Evolutionary conservation across 30 jellyfish, hydroid and myxozoan genomes (phyloP), one percentile per base, ranked within the genome.

Genomic region (Euphysa ruthae): DNA sequence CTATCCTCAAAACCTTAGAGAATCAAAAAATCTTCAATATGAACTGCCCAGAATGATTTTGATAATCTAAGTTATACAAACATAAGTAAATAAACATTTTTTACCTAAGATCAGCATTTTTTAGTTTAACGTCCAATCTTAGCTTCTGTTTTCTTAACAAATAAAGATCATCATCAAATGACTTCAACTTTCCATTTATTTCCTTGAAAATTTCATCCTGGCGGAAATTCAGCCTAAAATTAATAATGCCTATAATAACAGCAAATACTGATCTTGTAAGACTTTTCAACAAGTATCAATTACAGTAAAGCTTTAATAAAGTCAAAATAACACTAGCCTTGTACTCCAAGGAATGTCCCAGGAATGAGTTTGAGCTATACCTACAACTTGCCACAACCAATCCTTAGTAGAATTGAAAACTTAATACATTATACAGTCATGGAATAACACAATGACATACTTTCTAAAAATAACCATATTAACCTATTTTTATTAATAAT

Each of bases 71-170:
- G 8, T 46, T 2, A 10, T n/a, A 46, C 18, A 2, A 46, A 46
- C 18, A 46, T n/a, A n/a, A n/a, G n/a, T n/a, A n/a, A n/a, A n/a
- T n/a, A n/a, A 56, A 56, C 38, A 8, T 46, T 28, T 58, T 71
- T 7, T 44, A 86, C 96, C 94, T 78, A 16, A 86, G 81, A 22
- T 86, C 94, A 35, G 96, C 96, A 51, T 78, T 86, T 68, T 86
- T 86, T 77, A 86, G 49, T 18, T 63, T 91, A 33, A 74, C 93
- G 50, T 86, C 96, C 35, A 86, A 49, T 33, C 38, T 85, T 6
- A 79, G 58, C 75, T 86, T 86, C 15, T 79, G 92, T 20, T 78
- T 84, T 20, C 94, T 86, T 24, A 86, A 38, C n/a, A 44, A 15
- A 24, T 82, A 63, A 57, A 86, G 34, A 25, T 73, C 94, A 13